Evolutionary conservation across 1,140 invertebrate genomes (phyloP).

Genomic region (Samia ricini): DNA sequence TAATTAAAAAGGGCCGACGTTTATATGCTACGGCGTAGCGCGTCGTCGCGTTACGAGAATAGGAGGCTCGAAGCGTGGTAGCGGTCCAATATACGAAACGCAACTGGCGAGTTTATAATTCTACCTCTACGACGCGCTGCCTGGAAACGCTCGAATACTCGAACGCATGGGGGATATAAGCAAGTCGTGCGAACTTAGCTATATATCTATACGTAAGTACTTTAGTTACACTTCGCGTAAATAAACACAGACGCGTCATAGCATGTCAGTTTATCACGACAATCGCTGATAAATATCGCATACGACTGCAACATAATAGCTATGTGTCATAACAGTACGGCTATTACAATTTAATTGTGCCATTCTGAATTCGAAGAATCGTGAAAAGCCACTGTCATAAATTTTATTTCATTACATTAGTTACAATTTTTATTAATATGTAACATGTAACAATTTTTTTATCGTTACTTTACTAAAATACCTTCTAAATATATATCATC

Average conservation of each 20-base stretch:
- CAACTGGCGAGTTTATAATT: conserved; percentile 31
- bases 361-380: background rate
- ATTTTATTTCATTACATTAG: background rate
- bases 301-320: conserved; percentile 20
- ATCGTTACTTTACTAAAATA: no score
- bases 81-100: conserved; percentile 33
- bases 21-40: conserved; percentile 50
- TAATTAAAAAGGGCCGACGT: conserved; percentile 2
- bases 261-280: conserved; percentile 26
- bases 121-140: background rate
- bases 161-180: background rate
- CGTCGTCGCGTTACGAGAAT: conserved; percentile 25
- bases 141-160: background rate
- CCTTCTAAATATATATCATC: no score
- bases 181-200: conserved; percentile 39
- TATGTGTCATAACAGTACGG: background rate
- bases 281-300: conserved; percentile 25
- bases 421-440: no score
- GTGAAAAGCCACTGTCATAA: background rate
- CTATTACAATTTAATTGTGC: background rate
- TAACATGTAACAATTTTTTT: no score
- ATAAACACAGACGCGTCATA: conserved; percentile 26
- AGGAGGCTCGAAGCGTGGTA: conserved; percentile 20
- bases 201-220: conserved; percentile 18
- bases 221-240: conserved; percentile 13